Percentiles rank a stretch among this genome's conserved stretches.
Conservation (phyloP, 2,888 invertebrate species). For the Drosophila emarginata region DNA sequence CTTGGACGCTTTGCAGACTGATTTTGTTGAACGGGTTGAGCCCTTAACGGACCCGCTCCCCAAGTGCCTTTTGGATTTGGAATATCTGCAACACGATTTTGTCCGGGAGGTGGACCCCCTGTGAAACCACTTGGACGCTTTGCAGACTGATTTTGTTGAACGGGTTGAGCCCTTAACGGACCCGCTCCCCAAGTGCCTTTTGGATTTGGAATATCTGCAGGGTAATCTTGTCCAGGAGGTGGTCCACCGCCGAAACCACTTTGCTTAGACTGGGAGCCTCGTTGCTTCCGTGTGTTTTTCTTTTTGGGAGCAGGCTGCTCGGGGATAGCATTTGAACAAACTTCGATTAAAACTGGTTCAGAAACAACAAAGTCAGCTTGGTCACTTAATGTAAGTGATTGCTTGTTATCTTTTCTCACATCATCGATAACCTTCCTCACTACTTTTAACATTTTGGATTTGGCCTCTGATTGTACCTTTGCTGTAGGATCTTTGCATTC, state of each 20-base stretch:
- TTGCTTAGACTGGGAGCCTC: neutral
- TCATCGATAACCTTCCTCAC: neutral
- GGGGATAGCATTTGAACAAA: neutral
- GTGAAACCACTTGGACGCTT: too few species aligned
- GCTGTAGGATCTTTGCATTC: neutral
- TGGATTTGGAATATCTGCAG: slow-evolving; percentile 2
- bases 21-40: neutral
- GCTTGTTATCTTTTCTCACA: neutral
- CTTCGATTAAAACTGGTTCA: neutral
- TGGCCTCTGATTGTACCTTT: neutral
- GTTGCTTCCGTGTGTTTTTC: neutral
- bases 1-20: neutral
- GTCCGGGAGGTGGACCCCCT: neutral
- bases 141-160: neutral
- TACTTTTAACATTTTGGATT: neutral
- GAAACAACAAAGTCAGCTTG: too few species aligned
- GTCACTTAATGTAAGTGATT: neutral
- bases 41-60: slow-evolving; percentile 18
- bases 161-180: neutral
- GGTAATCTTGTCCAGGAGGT: slow-evolving; percentile 22
- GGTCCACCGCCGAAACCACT: neutral
- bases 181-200: slow-evolving; percentile 1
- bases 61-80: slow-evolving; percentile 23
- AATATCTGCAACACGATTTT: slow-evolving; percentile 2
- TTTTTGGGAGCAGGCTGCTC: too few species aligned